These are phyloP conservation scores for Caprella mutica DNA, from an alignment of 2,888 invertebrate genomes.

Conservation along the genomic window DNA sequence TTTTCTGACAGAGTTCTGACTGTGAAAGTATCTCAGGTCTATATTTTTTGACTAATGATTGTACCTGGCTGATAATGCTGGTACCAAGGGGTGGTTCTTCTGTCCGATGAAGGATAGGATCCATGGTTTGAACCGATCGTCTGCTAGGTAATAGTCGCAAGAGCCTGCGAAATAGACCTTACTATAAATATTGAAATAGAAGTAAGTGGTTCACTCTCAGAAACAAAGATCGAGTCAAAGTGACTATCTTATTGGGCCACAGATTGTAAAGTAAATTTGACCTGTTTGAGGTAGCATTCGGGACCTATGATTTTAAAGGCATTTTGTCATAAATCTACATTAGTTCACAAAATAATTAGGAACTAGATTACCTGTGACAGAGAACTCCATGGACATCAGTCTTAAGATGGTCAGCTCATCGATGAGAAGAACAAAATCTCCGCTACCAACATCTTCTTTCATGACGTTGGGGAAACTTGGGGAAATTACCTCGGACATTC, in stretches of 20 bases:
- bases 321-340: too few species aligned
- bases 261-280: too few species aligned
- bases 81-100: not conserved
- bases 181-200: too few species aligned
- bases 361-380: not conserved
- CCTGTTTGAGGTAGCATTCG: too few species aligned
- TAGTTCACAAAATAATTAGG: too few species aligned
- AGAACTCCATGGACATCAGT: not conserved
- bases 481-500: not conserved
- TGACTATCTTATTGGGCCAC: too few species aligned
- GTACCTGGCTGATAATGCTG: not conserved
- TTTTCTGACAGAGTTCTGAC: too few species aligned
- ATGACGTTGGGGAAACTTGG: not conserved
- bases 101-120: constrained; percentile 5
- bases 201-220: too few species aligned
- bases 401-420: not conserved
- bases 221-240: too few species aligned
- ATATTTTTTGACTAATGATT: too few species aligned
- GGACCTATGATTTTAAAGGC: too few species aligned
- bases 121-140: constrained; percentile 8
- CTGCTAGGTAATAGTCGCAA: not conserved
- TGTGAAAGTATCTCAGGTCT: too few species aligned
- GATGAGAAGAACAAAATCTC: not conserved
- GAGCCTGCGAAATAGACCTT: not conserved
- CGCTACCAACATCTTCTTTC: not conserved